These are phyloP conservation scores for Hypercompe scribonia DNA, from an alignment of 2,888 invertebrate genomes.

Conservation along the genomic window DNA sequence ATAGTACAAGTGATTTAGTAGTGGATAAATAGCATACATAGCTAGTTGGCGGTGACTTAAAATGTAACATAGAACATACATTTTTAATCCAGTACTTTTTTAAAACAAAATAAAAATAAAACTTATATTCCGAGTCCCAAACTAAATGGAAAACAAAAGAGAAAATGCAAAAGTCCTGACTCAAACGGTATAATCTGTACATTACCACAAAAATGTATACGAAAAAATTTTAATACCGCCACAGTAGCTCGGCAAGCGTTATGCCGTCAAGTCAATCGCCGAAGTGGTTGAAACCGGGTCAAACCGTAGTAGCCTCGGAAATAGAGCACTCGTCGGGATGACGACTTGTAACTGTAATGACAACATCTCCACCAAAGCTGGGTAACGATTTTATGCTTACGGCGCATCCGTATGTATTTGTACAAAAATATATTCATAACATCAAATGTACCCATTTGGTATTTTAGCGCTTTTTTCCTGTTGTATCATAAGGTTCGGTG, in stretches of 20 bases:
- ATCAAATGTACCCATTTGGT: neutral
- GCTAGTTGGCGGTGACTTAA: neutral
- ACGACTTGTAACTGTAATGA: slow-evolving; percentile 39
- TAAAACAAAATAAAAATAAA: neutral
- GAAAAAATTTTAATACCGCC: slow-evolving; percentile 38
- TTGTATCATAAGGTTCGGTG: neutral
- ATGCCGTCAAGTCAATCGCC: slow-evolving; percentile 65
- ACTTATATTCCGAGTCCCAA: neutral
- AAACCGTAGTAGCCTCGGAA: slow-evolving; percentile 53
- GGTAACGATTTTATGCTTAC: slow-evolving; percentile 25
- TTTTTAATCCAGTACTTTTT: neutral
- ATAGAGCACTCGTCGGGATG: slow-evolving; percentile 57
- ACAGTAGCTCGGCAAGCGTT: slow-evolving; percentile 36
- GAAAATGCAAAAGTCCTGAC: neutral
- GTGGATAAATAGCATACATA: no score
- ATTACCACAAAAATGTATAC: slow-evolving; percentile 11
- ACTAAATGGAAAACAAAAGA: neutral
- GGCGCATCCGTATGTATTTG: neutral
- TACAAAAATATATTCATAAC: neutral
- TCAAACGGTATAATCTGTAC: slow-evolving; percentile 7
- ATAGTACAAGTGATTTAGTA: neutral
- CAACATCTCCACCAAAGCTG: slow-evolving; percentile 30
- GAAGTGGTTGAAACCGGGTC: slow-evolving; percentile 69
- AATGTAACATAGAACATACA: neutral
- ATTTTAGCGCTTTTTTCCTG: neutral